A percentile compares a stretch with the other conserved stretches of the same genome.
These are phyloP conservation scores for Cyprinodon brontotheroides DNA, from an alignment of 2,113 vertebrate species.

Conservation along the genomic window DNA sequence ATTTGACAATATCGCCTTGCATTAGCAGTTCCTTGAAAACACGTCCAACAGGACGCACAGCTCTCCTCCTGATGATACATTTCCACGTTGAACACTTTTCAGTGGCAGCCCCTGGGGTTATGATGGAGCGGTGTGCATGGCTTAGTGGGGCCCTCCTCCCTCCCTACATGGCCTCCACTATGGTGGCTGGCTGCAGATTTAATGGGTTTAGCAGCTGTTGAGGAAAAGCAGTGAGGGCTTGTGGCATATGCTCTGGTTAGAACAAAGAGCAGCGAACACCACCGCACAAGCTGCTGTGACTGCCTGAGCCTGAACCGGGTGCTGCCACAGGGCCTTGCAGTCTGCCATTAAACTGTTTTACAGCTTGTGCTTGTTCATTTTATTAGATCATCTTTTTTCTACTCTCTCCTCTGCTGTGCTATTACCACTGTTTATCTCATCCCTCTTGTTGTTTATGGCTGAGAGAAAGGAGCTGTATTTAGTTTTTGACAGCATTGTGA, in stretches of 20 bases:
- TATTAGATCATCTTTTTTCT: constrained; percentile 36
- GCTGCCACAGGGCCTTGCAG: constrained; percentile 46
- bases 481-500: neutral
- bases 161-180: constrained; percentile 59
- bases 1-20: constrained; percentile 2
- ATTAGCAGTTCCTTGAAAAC: neutral
- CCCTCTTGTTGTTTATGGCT: neutral
- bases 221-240: constrained; percentile 72
- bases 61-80: constrained; percentile 39
- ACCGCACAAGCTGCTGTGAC: constrained; percentile 28
- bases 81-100: constrained; percentile 56
- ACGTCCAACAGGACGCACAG: constrained; percentile 14
- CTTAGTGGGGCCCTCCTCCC: constrained; percentile 51
- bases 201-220: constrained; percentile 80
- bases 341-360: constrained; percentile 52
- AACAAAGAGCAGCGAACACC: constrained; percentile 68
- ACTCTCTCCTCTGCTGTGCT: neutral
- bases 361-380: constrained; percentile 46
- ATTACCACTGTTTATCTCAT: neutral
- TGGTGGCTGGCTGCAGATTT: constrained; percentile 74
- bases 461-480: neutral
- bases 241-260: constrained; percentile 76
- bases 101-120: constrained; percentile 58
- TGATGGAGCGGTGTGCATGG: constrained; percentile 45
- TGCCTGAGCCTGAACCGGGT: constrained; percentile 24